These are phyloP conservation scores for Azorinus chamasolen DNA, from an alignment of 2,888 invertebrate genomes.

Conservation along the genomic window DNA sequence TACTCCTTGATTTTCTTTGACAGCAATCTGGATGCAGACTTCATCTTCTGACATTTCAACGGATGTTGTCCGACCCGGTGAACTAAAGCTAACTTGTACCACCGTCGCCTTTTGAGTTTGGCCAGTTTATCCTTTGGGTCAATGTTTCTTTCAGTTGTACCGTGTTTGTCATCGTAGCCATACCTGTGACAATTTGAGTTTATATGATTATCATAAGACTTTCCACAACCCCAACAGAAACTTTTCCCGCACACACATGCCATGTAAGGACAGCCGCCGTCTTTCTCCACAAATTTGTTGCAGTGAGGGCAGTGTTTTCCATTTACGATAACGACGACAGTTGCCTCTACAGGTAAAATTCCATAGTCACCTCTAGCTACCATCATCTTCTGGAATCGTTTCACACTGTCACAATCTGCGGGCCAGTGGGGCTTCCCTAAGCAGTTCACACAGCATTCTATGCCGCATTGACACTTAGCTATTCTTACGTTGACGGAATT, in stretches of 20 bases:
- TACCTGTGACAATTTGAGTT: slow-evolving; percentile 2
- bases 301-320: slow-evolving; percentile 74
- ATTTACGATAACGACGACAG: slow-evolving; percentile 31
- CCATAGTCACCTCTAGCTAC: slow-evolving; percentile 48
- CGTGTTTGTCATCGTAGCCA: slow-evolving; percentile 10
- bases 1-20: slow-evolving; percentile 26
- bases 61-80: slow-evolving; percentile 47
- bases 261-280: slow-evolving; percentile 70
- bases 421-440: slow-evolving; percentile 71
- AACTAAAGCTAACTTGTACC: slow-evolving; percentile 53
- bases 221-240: slow-evolving; percentile 75
- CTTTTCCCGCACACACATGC: slow-evolving; percentile 60
- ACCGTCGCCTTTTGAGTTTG: slow-evolving; percentile 5
- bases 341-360: slow-evolving; percentile 23
- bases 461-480: slow-evolving; percentile 66
- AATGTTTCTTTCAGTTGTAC: slow-evolving; percentile 3
- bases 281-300: slow-evolving; percentile 67
- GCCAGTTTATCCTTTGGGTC: neutral
- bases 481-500: slow-evolving; percentile 30
- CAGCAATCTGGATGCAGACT: slow-evolving; percentile 21
- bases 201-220: slow-evolving; percentile 16
- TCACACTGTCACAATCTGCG: slow-evolving; percentile 62
- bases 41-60: slow-evolving; percentile 22
- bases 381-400: slow-evolving; percentile 53
- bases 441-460: slow-evolving; percentile 68